phyloP scores from a whole-genome alignment of 2,797 vertebrate genomes.

The Platyrinchus mystaceus region DNA sequence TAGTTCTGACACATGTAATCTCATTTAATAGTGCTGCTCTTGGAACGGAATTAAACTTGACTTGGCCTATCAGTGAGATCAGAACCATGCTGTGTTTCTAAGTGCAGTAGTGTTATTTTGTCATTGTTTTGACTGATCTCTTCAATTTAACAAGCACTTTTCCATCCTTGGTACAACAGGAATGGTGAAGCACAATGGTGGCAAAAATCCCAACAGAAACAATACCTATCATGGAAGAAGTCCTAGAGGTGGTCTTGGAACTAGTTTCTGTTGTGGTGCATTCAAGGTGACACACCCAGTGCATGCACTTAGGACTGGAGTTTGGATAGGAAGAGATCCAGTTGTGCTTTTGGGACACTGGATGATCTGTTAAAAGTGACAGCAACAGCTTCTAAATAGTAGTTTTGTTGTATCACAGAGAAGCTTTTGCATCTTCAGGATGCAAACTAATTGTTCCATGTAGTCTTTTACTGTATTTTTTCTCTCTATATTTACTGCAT shows the following conservation, averaged over 20 bases:
- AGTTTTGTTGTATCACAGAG: neutral
- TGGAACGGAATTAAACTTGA: neutral
- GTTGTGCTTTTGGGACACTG: neutral
- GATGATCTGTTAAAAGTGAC: neutral
- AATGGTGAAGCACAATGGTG: conserved; percentile 51
- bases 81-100: neutral
- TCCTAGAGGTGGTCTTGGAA: conserved; percentile 6
- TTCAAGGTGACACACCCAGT: conserved; percentile 4
- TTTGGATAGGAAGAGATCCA: conserved; percentile 8
- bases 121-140: conserved; percentile 53
- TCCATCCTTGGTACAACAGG: neutral
- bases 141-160: neutral
- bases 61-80: neutral
- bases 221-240: conserved; percentile 10
- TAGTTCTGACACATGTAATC: neutral
- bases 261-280: neutral
- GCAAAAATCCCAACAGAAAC: conserved; percentile 50
- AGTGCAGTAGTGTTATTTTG: conserved; percentile 15
- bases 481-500: neutral
- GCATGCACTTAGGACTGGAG: neutral
- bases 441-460: neutral
- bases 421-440: neutral
- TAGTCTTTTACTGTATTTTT: neutral
- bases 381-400: neutral
- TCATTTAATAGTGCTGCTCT: neutral